A percentile compares a stretch with the other conserved stretches of the same genome.
These are phyloP conservation scores for Philantomba maxwellii DNA, from an alignment of 2,113 vertebrate species.

Conservation along the genomic window DNA sequence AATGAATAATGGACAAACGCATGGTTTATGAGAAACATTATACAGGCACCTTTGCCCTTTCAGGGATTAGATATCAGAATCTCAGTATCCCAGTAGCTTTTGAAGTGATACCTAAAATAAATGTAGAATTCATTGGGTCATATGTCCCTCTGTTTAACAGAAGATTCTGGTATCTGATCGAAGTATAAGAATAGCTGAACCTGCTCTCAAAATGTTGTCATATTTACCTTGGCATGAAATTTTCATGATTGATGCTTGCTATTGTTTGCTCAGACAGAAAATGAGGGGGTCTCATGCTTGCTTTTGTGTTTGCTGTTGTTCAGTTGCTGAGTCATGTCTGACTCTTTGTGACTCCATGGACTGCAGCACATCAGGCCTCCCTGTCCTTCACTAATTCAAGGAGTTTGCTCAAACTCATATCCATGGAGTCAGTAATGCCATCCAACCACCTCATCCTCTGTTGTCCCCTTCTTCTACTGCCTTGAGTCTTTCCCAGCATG, in stretches of 20 bases:
- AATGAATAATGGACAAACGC: not conserved
- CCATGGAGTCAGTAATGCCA: not conserved
- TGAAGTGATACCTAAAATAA: not conserved
- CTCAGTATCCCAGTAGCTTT: not conserved
- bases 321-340: not conserved
- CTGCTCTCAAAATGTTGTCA: not conserved
- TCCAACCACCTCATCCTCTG: not conserved
- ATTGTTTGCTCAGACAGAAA: not conserved
- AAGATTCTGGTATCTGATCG: not conserved
- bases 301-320: not conserved
- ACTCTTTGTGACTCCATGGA: not conserved
- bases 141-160: not conserved
- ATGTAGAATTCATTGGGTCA: not conserved
- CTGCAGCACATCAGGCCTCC: not conserved
- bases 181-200: not conserved
- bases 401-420: not conserved
- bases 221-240: not conserved
- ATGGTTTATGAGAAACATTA: not conserved
- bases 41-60: not conserved
- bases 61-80: not conserved
- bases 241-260: not conserved
- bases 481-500: not conserved
- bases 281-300: not conserved
- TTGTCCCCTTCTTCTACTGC: not conserved
- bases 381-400: not conserved